phyloP scores from a whole-genome alignment of 2,888 invertebrate genomes.

The Sphinx pinastri region DNA sequence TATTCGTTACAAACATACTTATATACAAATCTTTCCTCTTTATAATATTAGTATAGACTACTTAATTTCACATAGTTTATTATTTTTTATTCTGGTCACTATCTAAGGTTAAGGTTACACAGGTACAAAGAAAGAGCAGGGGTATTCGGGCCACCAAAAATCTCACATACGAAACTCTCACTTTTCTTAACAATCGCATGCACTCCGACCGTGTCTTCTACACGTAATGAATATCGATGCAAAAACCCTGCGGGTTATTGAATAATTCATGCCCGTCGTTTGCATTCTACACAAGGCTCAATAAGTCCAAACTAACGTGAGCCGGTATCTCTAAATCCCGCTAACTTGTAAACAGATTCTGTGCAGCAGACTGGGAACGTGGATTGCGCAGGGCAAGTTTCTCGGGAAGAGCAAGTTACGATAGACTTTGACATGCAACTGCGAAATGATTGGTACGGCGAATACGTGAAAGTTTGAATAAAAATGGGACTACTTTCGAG shows the following conservation, averaged over 20 bases:
- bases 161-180: too few relatives aligned
- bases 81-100: too few relatives aligned
- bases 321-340: conserved; percentile 15
- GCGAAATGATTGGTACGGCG: not conserved
- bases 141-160: too few relatives aligned
- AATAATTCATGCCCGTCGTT: conserved; percentile 45
- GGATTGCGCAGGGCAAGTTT: not conserved
- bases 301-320: conserved; percentile 36
- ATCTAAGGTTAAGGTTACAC: too few relatives aligned
- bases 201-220: not conserved
- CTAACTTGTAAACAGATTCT: conserved; percentile 25
- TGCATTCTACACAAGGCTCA: conserved; percentile 40
- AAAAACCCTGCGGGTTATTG: conserved; percentile 43
- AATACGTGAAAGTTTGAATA: too few relatives aligned
- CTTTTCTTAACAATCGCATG: not conserved
- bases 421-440: not conserved
- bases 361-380: not conserved
- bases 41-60: too few relatives aligned
- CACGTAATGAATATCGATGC: conserved; percentile 44
- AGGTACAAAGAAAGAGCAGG: too few relatives aligned
- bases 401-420: not conserved
- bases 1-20: too few relatives aligned
- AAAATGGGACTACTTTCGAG: too few relatives aligned
- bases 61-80: too few relatives aligned
- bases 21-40: too few relatives aligned